Evolutionary conservation across 1,140 invertebrate genomes (phyloP).

Genomic region (Sinonovacula constricta): DNA sequence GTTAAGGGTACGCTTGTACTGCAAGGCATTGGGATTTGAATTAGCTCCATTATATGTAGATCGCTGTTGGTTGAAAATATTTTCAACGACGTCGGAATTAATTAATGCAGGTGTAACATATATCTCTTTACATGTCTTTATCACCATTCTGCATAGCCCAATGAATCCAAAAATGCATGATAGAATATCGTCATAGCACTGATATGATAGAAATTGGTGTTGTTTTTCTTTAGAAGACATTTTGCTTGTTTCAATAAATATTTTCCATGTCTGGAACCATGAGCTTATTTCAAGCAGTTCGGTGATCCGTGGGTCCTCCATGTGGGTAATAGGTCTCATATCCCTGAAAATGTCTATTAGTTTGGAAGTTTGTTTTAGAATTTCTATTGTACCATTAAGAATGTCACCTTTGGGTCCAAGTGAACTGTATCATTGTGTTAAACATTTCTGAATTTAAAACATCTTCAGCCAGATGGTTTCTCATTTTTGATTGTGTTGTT

Average conservation of each 20-base stretch:
- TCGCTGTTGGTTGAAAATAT: constrained; percentile 35
- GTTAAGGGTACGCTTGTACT: constrained; percentile 23
- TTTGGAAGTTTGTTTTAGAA: constrained; percentile 15
- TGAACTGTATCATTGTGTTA: not conserved
- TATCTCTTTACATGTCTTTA: not conserved
- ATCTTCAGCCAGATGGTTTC: constrained; percentile 21
- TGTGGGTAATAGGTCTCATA: not conserved
- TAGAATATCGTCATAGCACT: not conserved
- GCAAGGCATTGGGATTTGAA: constrained; percentile 30
- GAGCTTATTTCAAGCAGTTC: not conserved
- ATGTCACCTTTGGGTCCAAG: constrained; percentile 3
- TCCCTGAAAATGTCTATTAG: constrained; percentile 16
- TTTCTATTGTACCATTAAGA: constrained; percentile 12
- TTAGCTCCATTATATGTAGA: constrained; percentile 33
- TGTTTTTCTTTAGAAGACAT: not conserved
- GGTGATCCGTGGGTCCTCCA: constrained; percentile 5
- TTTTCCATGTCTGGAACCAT: constrained; percentile 10
- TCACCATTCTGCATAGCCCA: not conserved
- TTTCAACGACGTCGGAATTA: not conserved
- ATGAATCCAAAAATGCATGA: not conserved
- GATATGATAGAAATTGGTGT: not conserved
- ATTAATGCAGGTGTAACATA: not conserved
- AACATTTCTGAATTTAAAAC: constrained; percentile 26
- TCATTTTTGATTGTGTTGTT: constrained; percentile 11
- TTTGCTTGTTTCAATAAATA: too few relatives aligned